A percentile compares a stretch with the other conserved stretches of the same genome.
phyloP scores from a whole-genome alignment of 2,113 vertebrate species.

The zebrafish (Danio rerio) region GRCz12tu NC_133184.1:10626501-10627000 shows the following conservation, averaged over 20 bases:
- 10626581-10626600: conserved; percentile 12
- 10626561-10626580: conserved; percentile 9
- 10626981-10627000: too few relatives aligned
- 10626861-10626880: too few relatives aligned
- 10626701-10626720: background rate
- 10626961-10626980: too few relatives aligned
- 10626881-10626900: too few relatives aligned
- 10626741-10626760: background rate
- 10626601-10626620: conserved; percentile 2
- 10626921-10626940: too few relatives aligned
- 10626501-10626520: conserved; percentile 13
- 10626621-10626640: conserved; percentile 8
- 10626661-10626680: background rate
- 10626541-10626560: conserved; percentile 28
- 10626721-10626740: background rate
- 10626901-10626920: too few relatives aligned
- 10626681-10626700: background rate
- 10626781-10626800: too few relatives aligned
- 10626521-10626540: background rate
- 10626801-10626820: too few relatives aligned
- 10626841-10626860: too few relatives aligned
- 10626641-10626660: background rate
- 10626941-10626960: too few relatives aligned
- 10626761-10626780: background rate
- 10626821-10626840: too few relatives aligned